Evolutionary conservation across 2,888 invertebrate species (phyloP), one percentile per base, ranked within the genome.

Genomic region (Nasonovia ribisnigri): DNA sequence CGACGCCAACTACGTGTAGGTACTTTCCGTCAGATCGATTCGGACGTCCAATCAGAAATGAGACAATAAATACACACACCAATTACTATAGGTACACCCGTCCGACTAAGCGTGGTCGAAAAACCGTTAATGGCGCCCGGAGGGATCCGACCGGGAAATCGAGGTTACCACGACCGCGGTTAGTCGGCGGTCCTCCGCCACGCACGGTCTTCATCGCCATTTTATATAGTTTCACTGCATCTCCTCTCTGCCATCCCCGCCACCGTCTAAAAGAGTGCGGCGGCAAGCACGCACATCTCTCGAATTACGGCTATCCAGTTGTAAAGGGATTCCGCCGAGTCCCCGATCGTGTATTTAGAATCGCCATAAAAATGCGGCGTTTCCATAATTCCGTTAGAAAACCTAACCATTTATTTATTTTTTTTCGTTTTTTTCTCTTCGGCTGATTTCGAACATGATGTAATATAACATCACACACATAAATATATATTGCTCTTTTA

Each of bases 341-440:
- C 92, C 57, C 92, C n/a, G 46, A n/a, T 43, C 60, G 60, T 92
- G 92, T 87, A 57, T 92, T 92, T 87, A 86, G 86, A 86, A 87
- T n/a, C 24, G 87, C 46, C 60, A 87, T 92, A 43, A 84, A 91
- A 91, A 54, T 26, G 13, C 36, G 48, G 42, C 2, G 36, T 11
- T 60, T 86, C 46, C 92, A 87, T 60, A 90, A 48, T 43, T 26
- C 89, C 51, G 42, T 48, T 24, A 10, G 13, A 26, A 91, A 84
- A 51, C 84, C 91, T 91, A 51, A 84, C 84, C 2, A 48, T 90
- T 91, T 91, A 54, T 91, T 91, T 51, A 13, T 13, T 91, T 84
- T n/a, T 77, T 11, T 20, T 43, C 0, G 0, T 84, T 86, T 43
- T n/a, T 20, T 87, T 87, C 48, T 87, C 24, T 84, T 11, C 2